Evolutionary conservation across 2,888 invertebrate genomes (phyloP).

Genomic region (Parnassius smintheus): DNA sequence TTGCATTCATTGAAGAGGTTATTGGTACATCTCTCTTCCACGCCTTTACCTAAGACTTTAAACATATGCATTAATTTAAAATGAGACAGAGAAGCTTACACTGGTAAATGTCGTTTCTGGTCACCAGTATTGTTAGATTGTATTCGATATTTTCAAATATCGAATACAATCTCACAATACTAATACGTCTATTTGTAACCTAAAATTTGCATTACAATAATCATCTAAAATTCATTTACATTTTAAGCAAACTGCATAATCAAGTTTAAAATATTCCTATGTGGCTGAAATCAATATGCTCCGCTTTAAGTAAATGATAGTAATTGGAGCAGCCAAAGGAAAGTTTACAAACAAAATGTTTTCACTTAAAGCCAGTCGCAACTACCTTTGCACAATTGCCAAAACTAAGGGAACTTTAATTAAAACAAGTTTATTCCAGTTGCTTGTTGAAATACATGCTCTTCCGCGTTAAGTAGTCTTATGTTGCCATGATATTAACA

Average conservation of each 20-base stretch:
- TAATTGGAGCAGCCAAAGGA: slow-evolving; percentile 69
- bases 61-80: too few species aligned
- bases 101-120: too few species aligned
- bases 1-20: too few species aligned
- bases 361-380: slow-evolving; percentile 67
- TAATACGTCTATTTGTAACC: too few species aligned
- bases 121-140: too few species aligned
- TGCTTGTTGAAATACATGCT: slow-evolving; percentile 36
- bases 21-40: too few species aligned
- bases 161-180: too few species aligned
- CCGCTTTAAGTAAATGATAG: slow-evolving; percentile 53
- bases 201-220: too few species aligned
- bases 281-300: slow-evolving; percentile 20
- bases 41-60: too few species aligned
- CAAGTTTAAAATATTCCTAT: slow-evolving; percentile 18
- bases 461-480: slow-evolving; percentile 36
- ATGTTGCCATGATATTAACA: slow-evolving; percentile 51
- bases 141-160: too few species aligned
- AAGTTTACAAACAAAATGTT: slow-evolving; percentile 65
- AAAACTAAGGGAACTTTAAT: slow-evolving; percentile 64
- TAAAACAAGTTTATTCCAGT: slow-evolving; percentile 64
- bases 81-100: too few species aligned
- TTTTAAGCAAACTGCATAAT: slow-evolving; percentile 14
- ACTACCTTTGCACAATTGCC: slow-evolving; percentile 64
- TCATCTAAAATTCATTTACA: slow-evolving; percentile 2